These are phyloP conservation scores for Lateolabrax maculatus DNA, from an alignment of 2,797 vertebrate species.

Conservation along the genomic window DNA sequence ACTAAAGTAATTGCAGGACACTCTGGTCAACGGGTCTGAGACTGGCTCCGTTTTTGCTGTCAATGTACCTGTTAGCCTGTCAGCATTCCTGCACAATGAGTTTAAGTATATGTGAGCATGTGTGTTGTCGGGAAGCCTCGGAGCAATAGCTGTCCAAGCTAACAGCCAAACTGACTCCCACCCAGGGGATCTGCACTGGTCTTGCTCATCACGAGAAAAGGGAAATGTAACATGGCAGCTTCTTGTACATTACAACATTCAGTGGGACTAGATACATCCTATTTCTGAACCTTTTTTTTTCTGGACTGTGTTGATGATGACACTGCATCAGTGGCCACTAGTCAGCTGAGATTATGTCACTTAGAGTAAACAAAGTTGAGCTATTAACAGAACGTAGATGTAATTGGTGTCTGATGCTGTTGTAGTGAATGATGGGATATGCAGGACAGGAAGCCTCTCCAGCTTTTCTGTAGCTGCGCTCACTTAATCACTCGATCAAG, in stretches of 20 bases:
- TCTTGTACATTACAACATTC: conserved; percentile 49
- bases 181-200: conserved; percentile 65
- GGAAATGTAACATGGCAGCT: conserved; percentile 77
- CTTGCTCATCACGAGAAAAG: conserved; percentile 63
- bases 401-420: background rate
- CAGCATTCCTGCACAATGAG: conserved; percentile 45
- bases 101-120: conserved; percentile 24
- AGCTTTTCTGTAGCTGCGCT: conserved; percentile 13
- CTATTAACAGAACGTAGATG: conserved; percentile 25
- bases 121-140: conserved; percentile 35
- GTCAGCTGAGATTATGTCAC: conserved; percentile 43
- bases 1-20: background rate
- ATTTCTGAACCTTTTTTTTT: conserved; percentile 8
- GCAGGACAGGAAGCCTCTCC: conserved; percentile 1
- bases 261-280: conserved; percentile 27
- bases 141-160: conserved; percentile 34
- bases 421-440: conserved; percentile 8
- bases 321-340: conserved; percentile 17
- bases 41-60: conserved; percentile 37
- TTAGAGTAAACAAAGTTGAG: conserved; percentile 21
- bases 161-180: conserved; percentile 46
- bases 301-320: conserved; percentile 36
- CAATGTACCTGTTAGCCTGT: conserved; percentile 42
- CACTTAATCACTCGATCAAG: conserved; percentile 20
- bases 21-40: conserved; percentile 23